Conservation (phyloP, 2,888 invertebrate species). For the Drosophila niveifrons region DNA sequence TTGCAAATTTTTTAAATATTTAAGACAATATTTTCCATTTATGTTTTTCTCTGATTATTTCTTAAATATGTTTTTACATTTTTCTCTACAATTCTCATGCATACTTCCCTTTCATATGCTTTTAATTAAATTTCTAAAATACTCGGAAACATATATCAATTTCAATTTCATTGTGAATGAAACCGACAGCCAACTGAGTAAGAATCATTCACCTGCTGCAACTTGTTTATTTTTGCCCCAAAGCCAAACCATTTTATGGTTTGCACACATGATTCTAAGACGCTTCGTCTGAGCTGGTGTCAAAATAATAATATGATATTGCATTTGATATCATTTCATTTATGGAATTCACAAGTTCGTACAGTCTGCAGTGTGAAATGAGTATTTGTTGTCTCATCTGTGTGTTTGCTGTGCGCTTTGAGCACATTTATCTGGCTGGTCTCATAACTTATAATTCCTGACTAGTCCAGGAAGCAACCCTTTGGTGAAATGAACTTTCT, state of each 20-base stretch:
- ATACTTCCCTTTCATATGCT: too few relatives aligned
- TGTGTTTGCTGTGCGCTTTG: slow-evolving; percentile 5
- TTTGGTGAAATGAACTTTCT: slow-evolving; percentile 37
- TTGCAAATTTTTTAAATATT: too few relatives aligned
- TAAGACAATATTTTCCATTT: too few relatives aligned
- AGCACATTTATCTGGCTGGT: slow-evolving; percentile 38
- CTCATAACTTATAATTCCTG: slow-evolving; percentile 50
- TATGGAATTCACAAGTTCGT: slow-evolving; percentile 6
- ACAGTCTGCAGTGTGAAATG: background rate
- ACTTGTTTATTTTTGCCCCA: background rate
- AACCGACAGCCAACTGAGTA: background rate
- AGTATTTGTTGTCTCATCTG: slow-evolving; percentile 36
- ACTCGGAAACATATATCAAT: background rate
- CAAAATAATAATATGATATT: slow-evolving; percentile 34
- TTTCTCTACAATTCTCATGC: too few relatives aligned
- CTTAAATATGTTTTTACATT: too few relatives aligned
- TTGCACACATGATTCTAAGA: slow-evolving; percentile 1
- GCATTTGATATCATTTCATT: slow-evolving; percentile 15
- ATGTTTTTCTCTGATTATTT: too few relatives aligned
- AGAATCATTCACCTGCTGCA: background rate
- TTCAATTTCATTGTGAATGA: background rate
- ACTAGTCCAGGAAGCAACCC: slow-evolving; percentile 50
- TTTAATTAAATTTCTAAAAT: background rate
- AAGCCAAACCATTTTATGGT: background rate
- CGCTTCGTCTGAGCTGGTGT: background rate